phyloP scores from a whole-genome alignment of 1,140 invertebrate species.

The Drosophila trapezifrons region DNA sequence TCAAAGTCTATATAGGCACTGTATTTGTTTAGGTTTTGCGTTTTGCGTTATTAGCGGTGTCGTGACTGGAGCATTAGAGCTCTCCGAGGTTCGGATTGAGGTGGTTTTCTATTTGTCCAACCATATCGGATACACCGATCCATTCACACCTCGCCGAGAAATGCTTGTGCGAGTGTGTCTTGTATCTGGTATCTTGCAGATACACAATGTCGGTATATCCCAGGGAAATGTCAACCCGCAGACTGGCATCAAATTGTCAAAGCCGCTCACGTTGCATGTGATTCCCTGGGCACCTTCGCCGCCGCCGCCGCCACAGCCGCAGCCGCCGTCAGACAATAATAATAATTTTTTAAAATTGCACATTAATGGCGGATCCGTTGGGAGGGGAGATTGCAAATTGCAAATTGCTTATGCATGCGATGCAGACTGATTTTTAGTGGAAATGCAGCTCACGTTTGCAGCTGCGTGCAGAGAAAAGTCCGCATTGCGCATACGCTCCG shows the following conservation, averaged over 20 bases:
- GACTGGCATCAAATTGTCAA: conserved; percentile 59
- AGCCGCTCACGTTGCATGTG: conserved; percentile 69
- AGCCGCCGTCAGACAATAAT: conserved; percentile 51
- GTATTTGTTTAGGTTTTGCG: conserved; percentile 63
- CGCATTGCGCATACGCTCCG: conserved; percentile 69
- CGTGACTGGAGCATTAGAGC: conserved; percentile 70
- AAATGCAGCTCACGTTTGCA: conserved; percentile 71
- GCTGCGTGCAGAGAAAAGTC: conserved; percentile 57
- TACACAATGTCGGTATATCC: conserved; percentile 7
- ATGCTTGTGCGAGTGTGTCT: conserved; percentile 26
- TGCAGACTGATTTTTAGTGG: conserved; percentile 48
- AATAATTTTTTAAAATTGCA: conserved; percentile 69
- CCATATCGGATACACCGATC: conserved; percentile 70
- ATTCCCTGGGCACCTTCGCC: conserved; percentile 26
- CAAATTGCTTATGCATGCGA: conserved; percentile 72
- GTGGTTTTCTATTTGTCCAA: conserved; percentile 68
- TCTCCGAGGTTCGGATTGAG: conserved; percentile 40
- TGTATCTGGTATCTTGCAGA: conserved; percentile 40
- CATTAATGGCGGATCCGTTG: conserved; percentile 31
- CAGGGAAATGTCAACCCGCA: conserved; percentile 65
- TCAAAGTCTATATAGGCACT: conserved; percentile 46
- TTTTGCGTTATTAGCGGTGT: conserved; percentile 68
- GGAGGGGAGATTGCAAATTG: conserved; percentile 20
- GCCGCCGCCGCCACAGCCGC: background rate
- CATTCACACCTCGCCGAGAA: conserved; percentile 73